These are phyloP conservation scores for Prunella himalayana DNA, from an alignment of 2,113 vertebrate species.

Conservation along the genomic window DNA sequence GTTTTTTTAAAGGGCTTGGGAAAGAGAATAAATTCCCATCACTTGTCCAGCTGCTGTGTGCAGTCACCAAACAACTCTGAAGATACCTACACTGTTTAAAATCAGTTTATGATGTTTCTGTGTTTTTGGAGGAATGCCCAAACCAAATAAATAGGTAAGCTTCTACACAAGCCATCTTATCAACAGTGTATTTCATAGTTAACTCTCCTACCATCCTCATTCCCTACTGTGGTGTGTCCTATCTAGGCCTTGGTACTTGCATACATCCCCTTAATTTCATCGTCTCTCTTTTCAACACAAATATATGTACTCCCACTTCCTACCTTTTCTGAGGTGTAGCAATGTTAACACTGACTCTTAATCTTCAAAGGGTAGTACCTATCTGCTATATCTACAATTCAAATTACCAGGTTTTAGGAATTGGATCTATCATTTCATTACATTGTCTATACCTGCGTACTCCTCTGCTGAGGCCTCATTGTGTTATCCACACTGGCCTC, in stretches of 20 bases:
- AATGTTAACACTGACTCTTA: neutral
- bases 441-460: neutral
- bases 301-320: neutral
- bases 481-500: neutral
- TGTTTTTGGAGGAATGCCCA: neutral
- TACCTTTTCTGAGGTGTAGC: neutral
- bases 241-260: neutral
- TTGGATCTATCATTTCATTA: neutral
- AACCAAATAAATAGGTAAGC: neutral
- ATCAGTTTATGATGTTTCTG: neutral
- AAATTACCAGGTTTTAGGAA: neutral
- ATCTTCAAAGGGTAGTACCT: neutral
- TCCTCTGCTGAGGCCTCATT: neutral
- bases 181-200: neutral
- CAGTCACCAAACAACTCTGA: neutral
- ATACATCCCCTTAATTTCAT: neutral
- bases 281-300: neutral
- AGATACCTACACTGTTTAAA: neutral
- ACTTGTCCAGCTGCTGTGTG: neutral
- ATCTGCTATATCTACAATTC: neutral
- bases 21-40: neutral
- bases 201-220: neutral
- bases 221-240: neutral
- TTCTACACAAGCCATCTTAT: neutral
- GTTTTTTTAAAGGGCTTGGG: neutral